A percentile compares a stretch with the other conserved stretches of the same genome.
phyloP scores from a whole-genome alignment of 2,888 invertebrate genomes.

The Flexamia atlantica region DNA sequence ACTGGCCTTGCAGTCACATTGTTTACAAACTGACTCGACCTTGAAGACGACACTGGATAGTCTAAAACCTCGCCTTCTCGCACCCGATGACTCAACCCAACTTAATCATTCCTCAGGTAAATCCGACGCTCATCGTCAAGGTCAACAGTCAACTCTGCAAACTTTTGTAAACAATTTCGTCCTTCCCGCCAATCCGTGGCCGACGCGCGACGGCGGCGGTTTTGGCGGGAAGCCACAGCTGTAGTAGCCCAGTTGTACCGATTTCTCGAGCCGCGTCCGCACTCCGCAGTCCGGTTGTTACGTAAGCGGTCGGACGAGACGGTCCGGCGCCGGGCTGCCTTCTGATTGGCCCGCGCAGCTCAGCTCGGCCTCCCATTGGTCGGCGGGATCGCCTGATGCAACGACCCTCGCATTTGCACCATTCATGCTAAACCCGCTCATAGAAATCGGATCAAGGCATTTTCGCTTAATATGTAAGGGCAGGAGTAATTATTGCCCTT shows the following conservation, averaged over 20 bases:
- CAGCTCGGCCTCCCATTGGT: not conserved
- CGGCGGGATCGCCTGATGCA: slow-evolving; percentile 19
- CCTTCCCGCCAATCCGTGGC: not conserved
- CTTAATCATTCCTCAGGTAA: too few relatives aligned
- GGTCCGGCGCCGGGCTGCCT: not conserved
- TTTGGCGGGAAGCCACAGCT: slow-evolving; percentile 3
- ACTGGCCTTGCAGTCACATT: too few relatives aligned
- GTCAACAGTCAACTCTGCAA: too few relatives aligned
- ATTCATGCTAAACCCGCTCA: slow-evolving; percentile 23
- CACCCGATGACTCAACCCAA: too few relatives aligned
- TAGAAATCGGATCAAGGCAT: slow-evolving; percentile 43
- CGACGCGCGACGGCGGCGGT: not conserved
- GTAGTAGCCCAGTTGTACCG: slow-evolving; percentile 33
- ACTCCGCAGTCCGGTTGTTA: slow-evolving; percentile 13
- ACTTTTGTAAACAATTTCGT: not conserved
- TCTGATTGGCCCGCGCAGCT: slow-evolving; percentile 1
- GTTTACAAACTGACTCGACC: too few relatives aligned
- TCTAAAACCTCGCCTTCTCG: too few relatives aligned
- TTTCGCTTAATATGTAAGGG: slow-evolving; percentile 13
- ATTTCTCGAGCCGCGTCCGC: slow-evolving; percentile 14
- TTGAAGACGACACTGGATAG: too few relatives aligned
- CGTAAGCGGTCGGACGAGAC: slow-evolving; percentile 2
- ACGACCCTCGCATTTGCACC: slow-evolving; percentile 21
- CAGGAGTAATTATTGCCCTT: not conserved
- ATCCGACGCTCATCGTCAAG: too few relatives aligned